phyloP scores from a whole-genome alignment of 2,888 invertebrate genomes.

The Andrena trimmerana region DNA sequence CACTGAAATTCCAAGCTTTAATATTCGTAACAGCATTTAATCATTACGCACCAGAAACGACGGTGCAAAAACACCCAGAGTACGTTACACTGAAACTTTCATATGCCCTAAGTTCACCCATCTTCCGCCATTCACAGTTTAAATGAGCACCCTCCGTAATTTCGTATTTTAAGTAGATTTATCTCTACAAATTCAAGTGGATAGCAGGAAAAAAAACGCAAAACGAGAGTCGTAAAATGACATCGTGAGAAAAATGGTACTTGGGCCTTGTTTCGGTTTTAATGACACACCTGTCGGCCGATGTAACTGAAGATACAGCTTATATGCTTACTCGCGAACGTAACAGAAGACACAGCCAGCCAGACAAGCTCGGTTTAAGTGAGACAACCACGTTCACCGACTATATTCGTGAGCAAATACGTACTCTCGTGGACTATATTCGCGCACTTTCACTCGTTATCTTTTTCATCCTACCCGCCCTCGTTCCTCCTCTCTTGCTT shows the following conservation, averaged over 20 bases:
- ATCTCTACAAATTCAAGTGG: neutral
- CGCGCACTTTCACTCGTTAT: conserved; percentile 53
- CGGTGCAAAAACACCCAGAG: too few relatives aligned
- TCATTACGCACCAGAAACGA: too few relatives aligned
- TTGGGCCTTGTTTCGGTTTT: conserved; percentile 38
- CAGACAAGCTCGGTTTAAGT: conserved; percentile 25
- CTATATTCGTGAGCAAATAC: conserved; percentile 3
- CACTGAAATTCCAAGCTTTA: too few relatives aligned
- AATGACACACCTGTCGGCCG: conserved; percentile 55
- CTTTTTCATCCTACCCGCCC: conserved; percentile 36
- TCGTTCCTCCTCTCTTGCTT: neutral
- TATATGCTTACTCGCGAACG: conserved; percentile 11
- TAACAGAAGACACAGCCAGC: conserved; percentile 14
- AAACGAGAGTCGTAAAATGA: conserved; percentile 1
- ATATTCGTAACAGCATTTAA: too few relatives aligned
- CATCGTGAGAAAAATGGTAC: conserved; percentile 54
- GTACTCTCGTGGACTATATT: conserved; percentile 29
- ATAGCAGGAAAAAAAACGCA: conserved; percentile 1
- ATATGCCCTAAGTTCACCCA: too few relatives aligned
- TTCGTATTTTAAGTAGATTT: neutral
- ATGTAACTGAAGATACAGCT: conserved; percentile 34
- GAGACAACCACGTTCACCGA: conserved; percentile 20
- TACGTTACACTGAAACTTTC: too few relatives aligned
- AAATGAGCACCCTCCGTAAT: too few relatives aligned
- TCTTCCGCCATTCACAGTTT: too few relatives aligned